Base-by-base conservation (phyloP, 2,888 invertebrate species). In the Atherix ibis region DNA sequence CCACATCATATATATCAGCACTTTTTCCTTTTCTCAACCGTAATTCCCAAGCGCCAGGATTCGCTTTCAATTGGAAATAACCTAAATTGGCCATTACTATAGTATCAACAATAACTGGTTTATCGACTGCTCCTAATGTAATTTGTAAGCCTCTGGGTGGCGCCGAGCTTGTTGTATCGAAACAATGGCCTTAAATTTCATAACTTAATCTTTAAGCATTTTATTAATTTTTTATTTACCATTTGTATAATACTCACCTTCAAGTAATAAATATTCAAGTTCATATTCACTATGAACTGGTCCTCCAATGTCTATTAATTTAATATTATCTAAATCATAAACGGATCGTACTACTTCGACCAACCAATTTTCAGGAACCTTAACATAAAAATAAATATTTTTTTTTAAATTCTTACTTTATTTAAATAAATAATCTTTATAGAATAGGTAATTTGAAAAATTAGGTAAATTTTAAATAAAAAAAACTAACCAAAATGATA, bases 21-120 rank as follows among this genome's bases (percentile, higher is more conserved):
- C 95, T 97, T 44, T 92, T 72, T 5, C 98, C 98, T 30, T 92
- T 87, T 18, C 98, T 67, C 4, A 98, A 67, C 4, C 78, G 69
- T 39, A 98, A 61, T 15, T 80, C 65, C 97, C 97, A 98, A 8
- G 89, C 85, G 1, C 98, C 98, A 2, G 98, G 97, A 58, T 87
- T 91, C 0, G 97, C 97, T 64, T 97, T 97, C 18, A 98, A 65
- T 64, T 92, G 91, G 67, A 98, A 97, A 63, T 98, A 98, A 10
- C 98, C 98, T 46, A 99, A 68, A 64, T 99, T 98, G 5, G 97
- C 97, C 98, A 99, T 99, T n/a, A 98, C 97, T 46, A 97, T 97
- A 13, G 98, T 98, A 61, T 98, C 98, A 46, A 87, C 82, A 44
- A 76, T 69, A 5, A 78, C 73, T 0, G 83, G 78, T 38, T 72